phyloP scores from a whole-genome alignment of 1,140 invertebrate species.

The Drosophila littoralis region DNA sequence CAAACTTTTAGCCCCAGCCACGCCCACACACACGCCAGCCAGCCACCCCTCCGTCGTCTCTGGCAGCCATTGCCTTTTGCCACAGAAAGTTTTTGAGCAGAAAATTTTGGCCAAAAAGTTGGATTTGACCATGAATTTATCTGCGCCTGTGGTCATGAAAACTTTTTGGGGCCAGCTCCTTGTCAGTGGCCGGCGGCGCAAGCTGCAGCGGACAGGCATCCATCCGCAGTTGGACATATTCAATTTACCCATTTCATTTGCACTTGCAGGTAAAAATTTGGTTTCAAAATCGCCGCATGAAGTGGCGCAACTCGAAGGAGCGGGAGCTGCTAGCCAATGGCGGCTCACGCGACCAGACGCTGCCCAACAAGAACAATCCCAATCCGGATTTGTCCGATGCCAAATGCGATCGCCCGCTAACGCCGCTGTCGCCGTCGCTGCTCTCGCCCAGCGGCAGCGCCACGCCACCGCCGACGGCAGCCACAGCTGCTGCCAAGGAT shows the following conservation, averaged over 20 bases:
- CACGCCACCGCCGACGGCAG: constrained; percentile 48
- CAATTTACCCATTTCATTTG: constrained; percentile 63
- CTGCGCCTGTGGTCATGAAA: constrained; percentile 61
- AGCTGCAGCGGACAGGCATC: constrained; percentile 58
- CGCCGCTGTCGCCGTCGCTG: constrained; percentile 85
- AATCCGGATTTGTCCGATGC: constrained; percentile 97
- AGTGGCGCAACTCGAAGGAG: constrained; percentile 99
- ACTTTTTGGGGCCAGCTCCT: constrained; percentile 26
- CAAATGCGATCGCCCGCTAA: constrained; percentile 89
- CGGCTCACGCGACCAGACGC: constrained; percentile 96
- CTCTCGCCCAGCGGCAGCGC: constrained; percentile 72
- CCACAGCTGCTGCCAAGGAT: constrained; percentile 56
- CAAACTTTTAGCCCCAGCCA: constrained; percentile 64
- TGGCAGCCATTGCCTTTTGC: constrained; percentile 38
- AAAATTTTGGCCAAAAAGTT: constrained; percentile 53
- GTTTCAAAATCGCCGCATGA: constrained; percentile 98
- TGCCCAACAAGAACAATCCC: constrained; percentile 98
- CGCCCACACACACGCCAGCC: constrained; percentile 70
- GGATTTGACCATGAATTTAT: constrained; percentile 47
- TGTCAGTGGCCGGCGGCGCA: neutral
- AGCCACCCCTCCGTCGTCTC: neutral
- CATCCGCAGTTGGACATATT: constrained; percentile 43
- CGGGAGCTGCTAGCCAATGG: constrained; percentile 96
- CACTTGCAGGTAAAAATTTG: constrained; percentile 95
- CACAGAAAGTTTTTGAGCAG: constrained; percentile 64